Evolutionary conservation across 2,888 invertebrate genomes (phyloP).

Genomic region (Melinopterus prodromus): DNA sequence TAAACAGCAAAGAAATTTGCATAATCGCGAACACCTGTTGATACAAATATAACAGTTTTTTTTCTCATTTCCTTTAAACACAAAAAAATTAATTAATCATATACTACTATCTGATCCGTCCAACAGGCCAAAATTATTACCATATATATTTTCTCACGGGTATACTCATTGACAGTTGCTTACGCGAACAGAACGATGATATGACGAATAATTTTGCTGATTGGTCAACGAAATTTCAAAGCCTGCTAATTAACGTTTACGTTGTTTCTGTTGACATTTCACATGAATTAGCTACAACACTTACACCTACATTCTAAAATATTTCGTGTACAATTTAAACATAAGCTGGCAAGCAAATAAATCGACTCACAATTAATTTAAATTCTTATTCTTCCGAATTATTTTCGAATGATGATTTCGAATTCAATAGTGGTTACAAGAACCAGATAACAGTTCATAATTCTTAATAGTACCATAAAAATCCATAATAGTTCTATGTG

Average conservation of each 20-base stretch:
- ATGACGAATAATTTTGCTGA: not conserved
- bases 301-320: not conserved
- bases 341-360: too few species aligned
- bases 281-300: not conserved
- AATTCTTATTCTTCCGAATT: too few species aligned
- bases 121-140: not conserved
- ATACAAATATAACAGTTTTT: constrained; percentile 4
- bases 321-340: not conserved
- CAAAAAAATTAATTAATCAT: not conserved
- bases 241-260: not conserved
- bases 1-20: not conserved
- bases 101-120: not conserved
- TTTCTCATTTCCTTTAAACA: not conserved
- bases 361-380: too few species aligned
- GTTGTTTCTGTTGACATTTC: not conserved
- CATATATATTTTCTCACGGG: not conserved
- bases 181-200: not conserved
- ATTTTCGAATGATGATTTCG: too few species aligned
- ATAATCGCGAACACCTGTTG: not conserved
- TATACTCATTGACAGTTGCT: not conserved
- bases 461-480: too few species aligned
- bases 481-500: too few species aligned
- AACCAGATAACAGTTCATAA: too few species aligned
- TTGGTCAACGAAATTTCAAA: not conserved
- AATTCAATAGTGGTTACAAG: too few species aligned